Evolutionary conservation across 2,888 invertebrate species (phyloP).

Genomic region (Hirudinaria manillensis): DNA sequence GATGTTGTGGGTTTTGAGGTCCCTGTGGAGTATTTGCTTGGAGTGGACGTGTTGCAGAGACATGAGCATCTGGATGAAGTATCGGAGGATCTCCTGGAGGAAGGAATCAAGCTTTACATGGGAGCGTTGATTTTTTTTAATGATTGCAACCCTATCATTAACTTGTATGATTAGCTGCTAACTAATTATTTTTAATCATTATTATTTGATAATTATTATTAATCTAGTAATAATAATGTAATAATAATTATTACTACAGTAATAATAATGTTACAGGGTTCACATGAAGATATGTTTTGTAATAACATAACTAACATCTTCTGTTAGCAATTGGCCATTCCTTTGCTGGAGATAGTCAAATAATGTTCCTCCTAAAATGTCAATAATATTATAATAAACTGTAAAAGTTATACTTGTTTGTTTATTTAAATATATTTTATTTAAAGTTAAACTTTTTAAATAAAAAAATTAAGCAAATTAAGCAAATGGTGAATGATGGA

Average conservation of each 20-base stretch:
- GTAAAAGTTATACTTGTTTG: too few species aligned
- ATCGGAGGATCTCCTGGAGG: slow-evolving; percentile 64
- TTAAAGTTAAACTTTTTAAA: too few species aligned
- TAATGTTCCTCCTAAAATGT: slow-evolving; percentile 63
- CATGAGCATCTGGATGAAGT: slow-evolving; percentile 68
- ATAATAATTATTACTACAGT: too few species aligned
- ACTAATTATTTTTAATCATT: not conserved
- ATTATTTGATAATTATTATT: not conserved
- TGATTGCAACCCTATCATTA: not conserved
- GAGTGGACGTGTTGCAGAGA: slow-evolving; percentile 75
- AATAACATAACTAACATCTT: slow-evolving; percentile 57
- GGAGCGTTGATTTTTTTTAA: not conserved
- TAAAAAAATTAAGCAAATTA: too few species aligned
- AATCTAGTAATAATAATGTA: not conserved
- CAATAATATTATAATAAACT: too few species aligned
- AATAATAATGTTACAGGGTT: too few species aligned
- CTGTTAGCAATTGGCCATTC: slow-evolving; percentile 60
- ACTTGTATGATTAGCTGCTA: not conserved
- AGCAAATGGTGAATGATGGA: too few species aligned
- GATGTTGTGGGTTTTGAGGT: slow-evolving; percentile 78
- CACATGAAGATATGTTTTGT: not conserved
- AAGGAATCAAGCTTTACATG: not conserved
- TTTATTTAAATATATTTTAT: too few species aligned
- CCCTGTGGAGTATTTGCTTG: slow-evolving; percentile 72
- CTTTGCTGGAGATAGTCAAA: slow-evolving; percentile 64